phyloP scores from a whole-genome alignment of 2,797 vertebrate species.

The Octomys mimax region DNA sequence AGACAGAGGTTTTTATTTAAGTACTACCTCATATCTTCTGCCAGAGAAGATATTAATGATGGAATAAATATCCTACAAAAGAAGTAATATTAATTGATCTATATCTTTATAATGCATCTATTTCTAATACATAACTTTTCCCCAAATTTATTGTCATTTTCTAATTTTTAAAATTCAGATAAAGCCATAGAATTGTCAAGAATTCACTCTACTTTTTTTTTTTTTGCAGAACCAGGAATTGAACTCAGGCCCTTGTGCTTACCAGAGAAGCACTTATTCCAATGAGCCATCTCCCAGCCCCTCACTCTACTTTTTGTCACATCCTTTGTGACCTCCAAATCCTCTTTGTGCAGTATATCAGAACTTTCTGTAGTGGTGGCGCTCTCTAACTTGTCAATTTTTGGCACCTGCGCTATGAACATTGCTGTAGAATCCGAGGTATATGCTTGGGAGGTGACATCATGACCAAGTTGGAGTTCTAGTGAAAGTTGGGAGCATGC shows the following conservation, averaged over 20 bases:
- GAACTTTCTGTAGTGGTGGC: background rate
- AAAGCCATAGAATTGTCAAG: background rate
- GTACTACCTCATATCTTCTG: background rate
- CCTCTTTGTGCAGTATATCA: too few relatives aligned
- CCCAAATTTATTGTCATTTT: background rate
- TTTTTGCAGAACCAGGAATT: too few relatives aligned
- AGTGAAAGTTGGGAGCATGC: accelerated
- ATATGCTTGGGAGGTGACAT: accelerated
- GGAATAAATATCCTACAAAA: background rate
- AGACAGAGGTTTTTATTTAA: background rate
- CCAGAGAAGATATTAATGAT: background rate
- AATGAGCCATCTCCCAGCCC: too few relatives aligned
- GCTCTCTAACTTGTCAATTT: background rate
- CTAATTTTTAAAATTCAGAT: background rate
- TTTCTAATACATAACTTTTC: background rate
- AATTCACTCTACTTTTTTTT: background rate
- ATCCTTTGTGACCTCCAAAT: background rate
- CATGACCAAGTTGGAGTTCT: background rate
- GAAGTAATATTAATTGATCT: background rate
- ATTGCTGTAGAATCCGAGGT: background rate
- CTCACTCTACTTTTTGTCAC: too few relatives aligned
- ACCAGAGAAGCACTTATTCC: too few relatives aligned
- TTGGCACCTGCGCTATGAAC: background rate
- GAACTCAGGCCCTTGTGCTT: too few relatives aligned
- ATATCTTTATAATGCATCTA: background rate